These are phyloP conservation scores for Xerus inauris DNA, from an alignment of 2,113 vertebrate species.

Conservation along the genomic window DNA sequence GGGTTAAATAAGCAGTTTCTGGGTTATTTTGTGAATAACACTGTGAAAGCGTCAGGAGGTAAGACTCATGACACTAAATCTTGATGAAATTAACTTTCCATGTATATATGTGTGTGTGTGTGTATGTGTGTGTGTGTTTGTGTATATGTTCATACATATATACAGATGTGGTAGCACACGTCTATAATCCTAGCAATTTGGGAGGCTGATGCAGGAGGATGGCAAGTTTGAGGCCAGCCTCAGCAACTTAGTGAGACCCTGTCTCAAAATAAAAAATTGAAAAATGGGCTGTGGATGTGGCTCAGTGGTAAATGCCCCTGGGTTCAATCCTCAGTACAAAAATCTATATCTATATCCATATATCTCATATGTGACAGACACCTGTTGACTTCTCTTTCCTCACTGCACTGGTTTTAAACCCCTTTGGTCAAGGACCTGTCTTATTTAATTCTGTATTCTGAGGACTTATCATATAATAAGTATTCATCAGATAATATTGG, in stretches of 20 bases:
- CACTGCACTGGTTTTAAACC: background rate
- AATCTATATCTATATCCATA: too few species aligned
- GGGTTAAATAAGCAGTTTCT: background rate
- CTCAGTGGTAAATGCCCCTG: too few species aligned
- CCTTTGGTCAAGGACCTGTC: background rate
- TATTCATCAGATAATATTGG: background rate
- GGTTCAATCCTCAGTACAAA: too few species aligned
- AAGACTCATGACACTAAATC: background rate
- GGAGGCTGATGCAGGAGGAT: too few species aligned
- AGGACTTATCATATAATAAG: background rate
- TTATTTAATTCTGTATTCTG: background rate
- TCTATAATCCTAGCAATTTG: too few species aligned
- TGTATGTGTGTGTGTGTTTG: too few species aligned
- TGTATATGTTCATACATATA: too few species aligned
- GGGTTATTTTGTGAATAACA: background rate
- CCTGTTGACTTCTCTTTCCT: background rate
- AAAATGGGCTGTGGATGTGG: too few species aligned
- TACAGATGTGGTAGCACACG: too few species aligned
- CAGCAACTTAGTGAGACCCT: too few species aligned
- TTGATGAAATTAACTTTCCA: background rate
- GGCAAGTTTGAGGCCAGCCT: too few species aligned
- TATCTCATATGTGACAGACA: background rate
- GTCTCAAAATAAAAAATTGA: too few species aligned
- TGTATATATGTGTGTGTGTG: background rate
- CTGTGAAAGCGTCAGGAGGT: background rate